Percentiles rank a stretch among this genome's conserved stretches.
Evolutionary conservation across 2,888 invertebrate genomes (phyloP).

Genomic region (Ichneumoninae sp.): DNA sequence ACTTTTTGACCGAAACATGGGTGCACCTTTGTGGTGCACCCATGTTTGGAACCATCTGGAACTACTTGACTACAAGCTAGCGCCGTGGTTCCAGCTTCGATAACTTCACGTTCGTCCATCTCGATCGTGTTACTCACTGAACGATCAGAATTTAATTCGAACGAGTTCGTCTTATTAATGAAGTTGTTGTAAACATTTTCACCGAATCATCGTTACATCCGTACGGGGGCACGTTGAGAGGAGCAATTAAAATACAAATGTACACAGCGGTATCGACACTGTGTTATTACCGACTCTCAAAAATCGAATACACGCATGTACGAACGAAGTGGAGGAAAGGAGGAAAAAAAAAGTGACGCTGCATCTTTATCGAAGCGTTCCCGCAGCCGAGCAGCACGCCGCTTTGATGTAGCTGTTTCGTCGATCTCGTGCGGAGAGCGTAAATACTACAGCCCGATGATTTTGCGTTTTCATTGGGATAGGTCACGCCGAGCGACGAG

Average conservation of each 20-base stretch:
- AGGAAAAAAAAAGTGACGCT: constrained; percentile 54
- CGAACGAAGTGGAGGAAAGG: not conserved
- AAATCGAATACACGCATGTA: constrained; percentile 20
- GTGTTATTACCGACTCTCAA: constrained; percentile 1
- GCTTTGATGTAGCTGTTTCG: constrained; percentile 61
- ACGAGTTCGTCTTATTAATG: not conserved
- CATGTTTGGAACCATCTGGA: too few relatives aligned
- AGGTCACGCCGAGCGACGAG: constrained; percentile 65
- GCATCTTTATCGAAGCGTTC: constrained; percentile 58
- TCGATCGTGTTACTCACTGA: too few relatives aligned
- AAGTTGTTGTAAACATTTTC: constrained; percentile 39
- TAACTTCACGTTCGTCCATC: not conserved
- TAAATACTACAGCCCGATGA: constrained; percentile 63
- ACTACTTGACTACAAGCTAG: too few relatives aligned
- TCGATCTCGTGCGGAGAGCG: constrained; percentile 36
- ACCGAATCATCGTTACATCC: constrained; percentile 50
- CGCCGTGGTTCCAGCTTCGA: not conserved
- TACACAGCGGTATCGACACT: not conserved
- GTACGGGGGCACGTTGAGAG: constrained; percentile 16
- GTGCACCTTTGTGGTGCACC: too few relatives aligned
- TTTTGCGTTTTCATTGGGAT: constrained; percentile 70
- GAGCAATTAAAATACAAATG: constrained; percentile 23
- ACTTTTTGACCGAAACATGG: not conserved
- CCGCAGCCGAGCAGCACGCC: constrained; percentile 38
- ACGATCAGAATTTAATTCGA: constrained; percentile 46